phyloP scores from a whole-genome alignment of 2,113 vertebrate genomes.

The Delphinapterus leucas region DNA sequence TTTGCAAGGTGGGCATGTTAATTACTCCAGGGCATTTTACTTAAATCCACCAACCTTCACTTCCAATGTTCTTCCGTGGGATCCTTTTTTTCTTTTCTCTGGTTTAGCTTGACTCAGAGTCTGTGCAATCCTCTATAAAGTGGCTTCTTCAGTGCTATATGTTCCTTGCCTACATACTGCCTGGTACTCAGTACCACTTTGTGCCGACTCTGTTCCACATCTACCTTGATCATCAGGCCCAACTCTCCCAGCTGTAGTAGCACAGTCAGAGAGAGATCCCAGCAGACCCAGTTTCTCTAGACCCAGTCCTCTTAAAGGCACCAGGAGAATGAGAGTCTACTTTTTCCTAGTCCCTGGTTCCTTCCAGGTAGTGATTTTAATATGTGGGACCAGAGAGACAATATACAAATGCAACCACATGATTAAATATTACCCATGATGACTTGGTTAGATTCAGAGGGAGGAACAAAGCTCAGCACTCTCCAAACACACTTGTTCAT shows the following conservation, averaged over 20 bases:
- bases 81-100: not conserved
- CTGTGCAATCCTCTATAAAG: not conserved
- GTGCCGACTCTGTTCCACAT: not conserved
- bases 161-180: not conserved
- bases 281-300: not conserved
- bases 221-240: fast-evolving
- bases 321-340: not conserved
- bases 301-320: not conserved
- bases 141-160: fast-evolving
- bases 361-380: not conserved
- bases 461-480: not conserved
- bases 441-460: not conserved
- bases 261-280: not conserved
- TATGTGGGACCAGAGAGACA: not conserved
- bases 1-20: not conserved
- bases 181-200: no score
- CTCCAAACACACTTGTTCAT: fast-evolving
- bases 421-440: not conserved
- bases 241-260: fast-evolving
- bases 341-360: not conserved
- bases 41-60: not conserved
- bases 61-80: not conserved
- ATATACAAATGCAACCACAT: not conserved
- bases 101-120: not conserved
- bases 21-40: not conserved